Conservation (phyloP, 2,797 vertebrate species). For the Gymnopithys bicolor region DNA sequence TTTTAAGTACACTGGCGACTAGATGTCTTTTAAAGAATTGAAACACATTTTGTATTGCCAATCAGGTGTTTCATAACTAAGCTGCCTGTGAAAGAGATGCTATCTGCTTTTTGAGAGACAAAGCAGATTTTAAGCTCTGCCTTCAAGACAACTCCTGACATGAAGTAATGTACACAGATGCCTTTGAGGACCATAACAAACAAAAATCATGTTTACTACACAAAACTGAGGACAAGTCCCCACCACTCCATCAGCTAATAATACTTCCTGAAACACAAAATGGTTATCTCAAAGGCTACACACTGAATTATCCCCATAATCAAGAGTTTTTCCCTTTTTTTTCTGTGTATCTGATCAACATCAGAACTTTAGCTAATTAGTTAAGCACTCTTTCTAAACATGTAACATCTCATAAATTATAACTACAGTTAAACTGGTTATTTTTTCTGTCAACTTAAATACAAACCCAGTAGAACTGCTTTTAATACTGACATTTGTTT, state of each 20-base stretch:
- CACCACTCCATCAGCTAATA: background rate
- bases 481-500: background rate
- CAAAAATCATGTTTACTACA: background rate
- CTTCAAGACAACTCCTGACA: background rate
- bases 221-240: background rate
- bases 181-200: background rate
- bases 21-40: background rate
- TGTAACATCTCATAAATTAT: background rate
- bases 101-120: background rate
- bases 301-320: background rate
- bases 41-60: background rate
- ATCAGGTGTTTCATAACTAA: background rate
- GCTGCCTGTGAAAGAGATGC: background rate
- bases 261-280: background rate
- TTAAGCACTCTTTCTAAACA: background rate
- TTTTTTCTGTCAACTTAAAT: background rate
- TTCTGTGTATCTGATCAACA: background rate
- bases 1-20: background rate
- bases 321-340: background rate
- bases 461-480: background rate
- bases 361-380: background rate
- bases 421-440: background rate
- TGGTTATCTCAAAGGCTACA: background rate
- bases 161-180: background rate
- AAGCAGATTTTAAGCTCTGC: background rate